A percentile compares a stretch with the other conserved stretches of the same genome.
These are phyloP conservation scores for Musca vetustissima DNA, from an alignment of 1,140 invertebrate genomes.

Conservation along the genomic window DNA sequence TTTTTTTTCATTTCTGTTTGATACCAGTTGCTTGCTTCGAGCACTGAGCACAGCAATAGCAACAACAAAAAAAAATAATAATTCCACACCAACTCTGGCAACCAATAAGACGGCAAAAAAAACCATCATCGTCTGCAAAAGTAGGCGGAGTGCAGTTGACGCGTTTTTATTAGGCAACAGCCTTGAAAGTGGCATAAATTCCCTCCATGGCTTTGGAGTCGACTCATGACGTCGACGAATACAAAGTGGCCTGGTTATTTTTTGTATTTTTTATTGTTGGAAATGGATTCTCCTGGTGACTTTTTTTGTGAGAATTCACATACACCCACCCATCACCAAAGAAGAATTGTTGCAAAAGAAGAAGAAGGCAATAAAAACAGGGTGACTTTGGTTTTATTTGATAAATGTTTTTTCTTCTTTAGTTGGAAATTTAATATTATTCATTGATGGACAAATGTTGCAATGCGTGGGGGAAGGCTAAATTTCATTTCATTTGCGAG, in stretches of 20 bases:
- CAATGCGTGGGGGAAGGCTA: background rate
- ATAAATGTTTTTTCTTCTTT: background rate
- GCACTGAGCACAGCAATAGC: too few relatives aligned
- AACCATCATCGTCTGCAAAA: slow-evolving; percentile 2
- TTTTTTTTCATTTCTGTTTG: too few relatives aligned
- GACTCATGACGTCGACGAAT: background rate
- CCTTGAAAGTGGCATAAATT: background rate
- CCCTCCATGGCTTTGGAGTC: background rate
- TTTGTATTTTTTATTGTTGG: background rate
- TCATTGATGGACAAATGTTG: background rate
- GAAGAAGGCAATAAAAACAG: background rate
- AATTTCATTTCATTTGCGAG: background rate
- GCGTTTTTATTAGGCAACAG: slow-evolving; percentile 18
- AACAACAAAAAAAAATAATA: slow-evolving; percentile 2
- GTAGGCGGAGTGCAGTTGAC: slow-evolving; percentile 22
- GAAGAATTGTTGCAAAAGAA: background rate
- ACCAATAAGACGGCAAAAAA: slow-evolving; percentile 14
- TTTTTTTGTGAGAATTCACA: background rate
- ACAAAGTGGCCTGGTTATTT: too few relatives aligned
- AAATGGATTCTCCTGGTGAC: background rate
- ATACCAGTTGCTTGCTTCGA: too few relatives aligned
- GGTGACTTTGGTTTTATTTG: background rate
- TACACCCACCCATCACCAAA: too few relatives aligned
- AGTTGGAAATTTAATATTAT: background rate
- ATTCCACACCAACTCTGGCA: background rate